Base-by-base conservation (phyloP, 2,797 vertebrate genomes). In the Peromyscus eremicus region DNA sequence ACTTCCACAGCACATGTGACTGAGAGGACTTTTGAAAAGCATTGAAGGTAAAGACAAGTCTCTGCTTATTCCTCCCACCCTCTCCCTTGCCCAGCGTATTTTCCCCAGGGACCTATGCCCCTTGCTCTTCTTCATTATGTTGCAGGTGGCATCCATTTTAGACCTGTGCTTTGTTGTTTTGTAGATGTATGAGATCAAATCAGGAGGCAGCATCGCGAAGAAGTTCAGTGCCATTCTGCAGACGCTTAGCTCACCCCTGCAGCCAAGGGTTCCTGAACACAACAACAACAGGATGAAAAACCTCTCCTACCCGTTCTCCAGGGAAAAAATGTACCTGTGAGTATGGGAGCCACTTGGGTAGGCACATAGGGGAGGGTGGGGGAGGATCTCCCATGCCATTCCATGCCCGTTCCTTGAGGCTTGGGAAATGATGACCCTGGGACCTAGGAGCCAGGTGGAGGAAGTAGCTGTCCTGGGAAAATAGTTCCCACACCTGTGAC, bases 281-380 rank as follows among this genome's bases (percentile, higher is more conserved):
- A 98, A 98, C 91, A 98, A 93, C 25, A 96, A 96, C 95, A 98
- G 97, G 85, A 99, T 99, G 98, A 99, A 99, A 98, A 99, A 98
- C 82, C 98, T 99, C 57, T 99, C 99, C 86, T 99, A 99, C 27
- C 99, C 99, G 0, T 99, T 99, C 97, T 99, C 99, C 98, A 99
- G 99, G 98, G 99, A 99, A 97, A 99, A 99, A 97, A 99, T 99
- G 93, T 99, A 99, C 97, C 98, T 99, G 99, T 99, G 98, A 99
- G 99, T 99, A 97, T 1, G 77, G 68, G 23, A 7, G 55, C 17
- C 27, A 2, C 3, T 9, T 43, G 82, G 62, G 13, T 1, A 55
- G 32, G 34, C 10, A 0, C 0, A 6, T 29, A 27, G 12, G 71
- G 40, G 10, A 55, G n/a, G 3, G 4, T 12, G n/a, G 76, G 9